phyloP scores from a whole-genome alignment of 2,888 invertebrate species.

The Lordiphosa andalusiaca region DNA sequence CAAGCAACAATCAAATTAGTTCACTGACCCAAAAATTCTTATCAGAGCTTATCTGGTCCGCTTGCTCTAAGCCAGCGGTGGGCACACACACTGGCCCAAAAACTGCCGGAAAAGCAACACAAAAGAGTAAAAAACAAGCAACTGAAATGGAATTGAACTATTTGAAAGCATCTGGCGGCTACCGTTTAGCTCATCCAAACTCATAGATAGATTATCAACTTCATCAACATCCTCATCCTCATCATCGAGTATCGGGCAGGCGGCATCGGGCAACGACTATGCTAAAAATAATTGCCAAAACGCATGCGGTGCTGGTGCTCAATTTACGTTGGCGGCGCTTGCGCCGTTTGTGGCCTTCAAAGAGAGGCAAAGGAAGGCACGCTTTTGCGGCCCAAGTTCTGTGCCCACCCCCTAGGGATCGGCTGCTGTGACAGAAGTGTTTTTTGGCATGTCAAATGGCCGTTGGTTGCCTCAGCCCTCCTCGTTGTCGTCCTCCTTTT shows the following conservation, averaged over 20 bases:
- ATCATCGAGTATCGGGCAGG: no score
- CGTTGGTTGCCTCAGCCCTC: constrained; percentile 36
- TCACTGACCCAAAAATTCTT: no score
- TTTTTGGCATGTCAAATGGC: constrained; percentile 74
- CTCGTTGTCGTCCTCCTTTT: constrained; percentile 33
- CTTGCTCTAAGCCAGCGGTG: no score
- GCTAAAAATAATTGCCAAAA: constrained; percentile 59
- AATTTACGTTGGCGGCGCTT: constrained; percentile 50
- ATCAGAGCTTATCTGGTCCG: no score
- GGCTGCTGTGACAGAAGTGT: constrained; percentile 72
- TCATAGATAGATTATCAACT: constrained; percentile 30
- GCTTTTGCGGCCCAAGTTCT: constrained; percentile 26
- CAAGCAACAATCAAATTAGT: no score
- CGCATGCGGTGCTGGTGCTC: constrained; percentile 47
- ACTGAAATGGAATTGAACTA: constrained; percentile 36
- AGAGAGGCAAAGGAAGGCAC: constrained; percentile 26
- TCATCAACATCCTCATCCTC: background rate
- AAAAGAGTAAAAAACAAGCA: no score
- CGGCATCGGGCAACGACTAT: constrained; percentile 43
- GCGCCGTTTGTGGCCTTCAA: constrained; percentile 13
- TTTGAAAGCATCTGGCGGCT: constrained; percentile 26
- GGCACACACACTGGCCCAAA: no score
- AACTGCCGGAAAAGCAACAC: no score
- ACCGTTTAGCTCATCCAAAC: constrained; percentile 42
- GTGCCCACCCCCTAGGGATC: constrained; percentile 46